Conservation (phyloP, 1,140 invertebrate genomes). For the Hycleus cichorii region DNA sequence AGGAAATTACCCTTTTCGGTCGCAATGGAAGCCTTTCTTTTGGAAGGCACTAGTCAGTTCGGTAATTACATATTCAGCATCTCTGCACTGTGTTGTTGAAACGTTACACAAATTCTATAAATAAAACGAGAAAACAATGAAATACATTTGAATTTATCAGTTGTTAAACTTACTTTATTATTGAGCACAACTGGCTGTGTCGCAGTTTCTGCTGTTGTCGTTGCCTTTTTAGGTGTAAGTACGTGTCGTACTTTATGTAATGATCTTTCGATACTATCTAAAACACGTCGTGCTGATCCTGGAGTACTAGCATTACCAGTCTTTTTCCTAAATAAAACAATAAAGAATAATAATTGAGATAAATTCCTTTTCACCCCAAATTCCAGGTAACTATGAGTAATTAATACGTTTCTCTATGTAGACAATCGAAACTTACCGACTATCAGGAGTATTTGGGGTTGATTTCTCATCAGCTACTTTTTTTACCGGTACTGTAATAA, state of each 20-base stretch:
- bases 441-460: too few species aligned
- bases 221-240: conserved; percentile 58
- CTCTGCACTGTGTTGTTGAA: conserved; percentile 58
- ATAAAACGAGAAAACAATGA: neutral
- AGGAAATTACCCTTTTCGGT: conserved; percentile 61
- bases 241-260: conserved; percentile 61
- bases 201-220: conserved; percentile 26
- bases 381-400: too few species aligned
- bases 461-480: too few species aligned
- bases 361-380: neutral
- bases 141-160: too few species aligned
- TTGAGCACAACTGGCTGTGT: conserved; percentile 40
- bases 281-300: conserved; percentile 53
- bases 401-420: too few species aligned
- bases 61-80: conserved; percentile 57
- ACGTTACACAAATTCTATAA: conserved; percentile 66
- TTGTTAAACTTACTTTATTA: conserved; percentile 36
- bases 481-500: too few species aligned
- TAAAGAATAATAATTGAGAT: conserved; percentile 1
- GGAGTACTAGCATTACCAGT: conserved; percentile 33
- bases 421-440: too few species aligned
- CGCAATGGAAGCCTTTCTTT: conserved; percentile 60
- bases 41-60: conserved; percentile 55
- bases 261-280: conserved; percentile 62
- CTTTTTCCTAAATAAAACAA: conserved; percentile 12